phyloP scores from a whole-genome alignment of 2,797 vertebrate genomes.

The Enteromius anoplus region DNA sequence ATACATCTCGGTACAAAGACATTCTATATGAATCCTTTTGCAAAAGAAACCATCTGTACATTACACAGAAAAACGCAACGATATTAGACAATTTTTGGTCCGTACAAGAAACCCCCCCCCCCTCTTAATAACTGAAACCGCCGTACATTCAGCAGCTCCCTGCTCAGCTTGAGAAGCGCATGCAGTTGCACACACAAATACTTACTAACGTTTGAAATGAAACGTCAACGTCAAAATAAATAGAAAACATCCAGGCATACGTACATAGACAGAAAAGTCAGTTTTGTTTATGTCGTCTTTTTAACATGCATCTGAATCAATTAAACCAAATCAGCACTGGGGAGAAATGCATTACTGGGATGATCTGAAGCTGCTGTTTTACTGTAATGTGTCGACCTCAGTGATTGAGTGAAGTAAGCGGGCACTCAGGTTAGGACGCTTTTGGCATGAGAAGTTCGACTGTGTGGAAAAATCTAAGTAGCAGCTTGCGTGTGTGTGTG shows the following conservation, averaged over 20 bases:
- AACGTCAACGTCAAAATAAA: constrained; percentile 56
- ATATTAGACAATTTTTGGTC: constrained; percentile 77
- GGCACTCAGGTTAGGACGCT: constrained; percentile 28
- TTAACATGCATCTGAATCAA: constrained; percentile 71
- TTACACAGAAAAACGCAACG: constrained; percentile 59
- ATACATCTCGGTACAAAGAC: constrained; percentile 72
- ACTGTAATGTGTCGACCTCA: constrained; percentile 49
- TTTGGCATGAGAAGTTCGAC: constrained; percentile 38
- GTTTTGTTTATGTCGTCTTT: constrained; percentile 47
- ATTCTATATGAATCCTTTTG: constrained; percentile 64
- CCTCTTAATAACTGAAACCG: constrained; percentile 66
- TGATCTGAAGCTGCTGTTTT: constrained; percentile 35
- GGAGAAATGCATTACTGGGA: constrained; percentile 51
- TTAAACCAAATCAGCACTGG: constrained; percentile 64
- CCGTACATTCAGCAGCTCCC: constrained; percentile 82
- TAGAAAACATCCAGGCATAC: constrained; percentile 57
- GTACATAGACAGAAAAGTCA: constrained; percentile 49
- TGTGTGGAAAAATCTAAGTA: constrained; percentile 43
- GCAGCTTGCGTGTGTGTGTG: constrained; percentile 30
- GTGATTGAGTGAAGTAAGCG: constrained; percentile 44
- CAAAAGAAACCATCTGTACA: constrained; percentile 50
- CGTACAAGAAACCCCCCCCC: constrained; percentile 64
- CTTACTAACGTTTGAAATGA: constrained; percentile 46
- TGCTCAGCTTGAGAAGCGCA: constrained; percentile 69
- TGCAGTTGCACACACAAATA: constrained; percentile 69